Base-by-base conservation (phyloP, 2,113 vertebrate species). In the Alligator mississippiensis region DNA sequence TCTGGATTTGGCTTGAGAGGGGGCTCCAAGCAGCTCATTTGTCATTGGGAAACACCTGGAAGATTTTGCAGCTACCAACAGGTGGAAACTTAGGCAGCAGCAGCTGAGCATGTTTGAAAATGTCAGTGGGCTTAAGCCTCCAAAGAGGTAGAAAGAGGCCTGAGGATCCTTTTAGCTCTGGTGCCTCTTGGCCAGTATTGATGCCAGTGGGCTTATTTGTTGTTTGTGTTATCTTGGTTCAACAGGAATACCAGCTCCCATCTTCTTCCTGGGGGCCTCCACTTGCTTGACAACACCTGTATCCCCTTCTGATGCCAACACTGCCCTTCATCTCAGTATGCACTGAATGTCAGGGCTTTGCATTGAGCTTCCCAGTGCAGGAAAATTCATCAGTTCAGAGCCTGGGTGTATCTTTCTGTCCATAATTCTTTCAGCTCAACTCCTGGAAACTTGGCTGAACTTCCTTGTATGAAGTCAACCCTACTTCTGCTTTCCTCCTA, bases 271-370 rank as follows among this genome's bases (percentile, higher is more conserved):
- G 8, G 11, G 89, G 87, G 27, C 28, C 5, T 28, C 76, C 8
- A 7, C 27, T 64, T 22, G 4, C 4, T 9, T 55, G 9, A 5
- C 66, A 38, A 61, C 68, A 61, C 34, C 1, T 1, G 3, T 2
- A 7, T 5, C 6, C 75, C 83, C 9, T 28, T 17, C 78, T 84
- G 34, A 28, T 58, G 28, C 25, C 25, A 34, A 4, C 6, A 72
- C 21, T 30, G 15, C 4, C 27, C 61, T 82, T 17, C 16, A 38
- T 5, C 2, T 5, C 22, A 55, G 12, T 61, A 3, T 3, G 68
- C 77, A 11, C 25, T 81, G n/a, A 27, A 74, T 0, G 2, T 59
- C 10, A 82, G 5, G n/a, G 5, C 27, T 70, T 70, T 70, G 66
- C n/a, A 34, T 16, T 34, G 5, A 21, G 5, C n/a, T 34, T 70